phyloP scores from a whole-genome alignment of 2,888 invertebrate genomes.

The Orthonevra nobilis region DNA sequence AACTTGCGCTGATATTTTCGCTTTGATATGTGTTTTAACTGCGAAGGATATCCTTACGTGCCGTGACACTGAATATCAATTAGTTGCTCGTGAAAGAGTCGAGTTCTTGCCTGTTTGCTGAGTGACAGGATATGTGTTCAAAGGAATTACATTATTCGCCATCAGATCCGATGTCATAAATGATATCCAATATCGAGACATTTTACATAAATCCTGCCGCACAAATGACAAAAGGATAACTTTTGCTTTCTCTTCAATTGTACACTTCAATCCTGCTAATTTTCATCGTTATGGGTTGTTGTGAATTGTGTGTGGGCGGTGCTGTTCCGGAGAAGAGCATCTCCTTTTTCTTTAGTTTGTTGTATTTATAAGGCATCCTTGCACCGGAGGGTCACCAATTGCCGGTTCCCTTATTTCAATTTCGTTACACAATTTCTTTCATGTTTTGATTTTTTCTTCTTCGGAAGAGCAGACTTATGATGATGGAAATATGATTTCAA shows the following conservation, averaged over 20 bases:
- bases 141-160: constrained; percentile 23
- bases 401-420: constrained; percentile 14
- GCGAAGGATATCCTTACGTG: constrained; percentile 45
- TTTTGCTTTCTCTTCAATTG: too few relatives aligned
- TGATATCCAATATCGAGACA: constrained; percentile 35
- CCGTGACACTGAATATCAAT: not conserved
- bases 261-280: too few relatives aligned
- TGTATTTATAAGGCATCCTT: not conserved
- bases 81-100: too few relatives aligned
- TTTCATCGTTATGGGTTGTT: too few relatives aligned
- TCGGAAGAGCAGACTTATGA: too few relatives aligned
- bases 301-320: too few relatives aligned
- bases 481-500: too few relatives aligned
- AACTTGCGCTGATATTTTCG: constrained; percentile 14
- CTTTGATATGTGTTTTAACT: too few relatives aligned
- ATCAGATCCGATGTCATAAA: constrained; percentile 35
- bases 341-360: too few relatives aligned
- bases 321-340: not conserved
- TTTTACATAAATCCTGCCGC: constrained; percentile 10
- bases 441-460: not conserved
- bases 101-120: not conserved
- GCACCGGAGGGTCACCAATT: constrained; percentile 13
- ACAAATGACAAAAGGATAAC: too few relatives aligned
- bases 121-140: constrained; percentile 55
- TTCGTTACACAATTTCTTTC: too few relatives aligned